These are phyloP conservation scores for Pleuronectes platessa DNA, from an alignment of 2,113 vertebrate species.

Conservation along the genomic window DNA sequence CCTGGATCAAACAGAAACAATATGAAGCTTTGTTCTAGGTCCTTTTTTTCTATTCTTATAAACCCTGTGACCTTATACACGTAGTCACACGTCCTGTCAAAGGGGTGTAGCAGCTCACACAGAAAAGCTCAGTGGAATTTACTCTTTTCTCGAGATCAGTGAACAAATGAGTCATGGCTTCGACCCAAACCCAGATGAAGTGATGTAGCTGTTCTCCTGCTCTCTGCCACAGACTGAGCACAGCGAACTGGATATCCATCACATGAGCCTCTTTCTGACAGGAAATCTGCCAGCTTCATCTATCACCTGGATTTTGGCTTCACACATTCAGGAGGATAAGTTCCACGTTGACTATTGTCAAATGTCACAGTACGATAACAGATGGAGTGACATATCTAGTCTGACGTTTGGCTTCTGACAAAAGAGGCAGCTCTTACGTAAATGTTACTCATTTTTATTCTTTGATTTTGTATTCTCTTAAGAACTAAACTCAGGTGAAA, in stretches of 20 bases:
- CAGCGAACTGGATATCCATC: neutral
- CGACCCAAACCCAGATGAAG: neutral
- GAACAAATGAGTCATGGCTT: neutral
- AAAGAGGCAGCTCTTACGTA: neutral
- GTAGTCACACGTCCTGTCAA: neutral
- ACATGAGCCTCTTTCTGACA: neutral
- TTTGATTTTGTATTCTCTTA: neutral
- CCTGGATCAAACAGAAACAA: too few relatives aligned
- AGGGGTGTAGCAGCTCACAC: neutral
- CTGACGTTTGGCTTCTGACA: too few relatives aligned
- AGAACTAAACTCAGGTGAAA: too few relatives aligned
- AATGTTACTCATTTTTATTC: neutral
- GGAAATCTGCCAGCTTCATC: neutral
- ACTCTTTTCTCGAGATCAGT: neutral
- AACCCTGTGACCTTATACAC: neutral
- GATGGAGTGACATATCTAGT: neutral
- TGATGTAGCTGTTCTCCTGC: neutral
- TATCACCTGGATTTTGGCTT: neutral
- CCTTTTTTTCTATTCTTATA: neutral
- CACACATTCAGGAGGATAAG: neutral
- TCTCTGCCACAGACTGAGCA: conserved; percentile 5
- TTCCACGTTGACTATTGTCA: neutral
- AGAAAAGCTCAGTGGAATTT: neutral
- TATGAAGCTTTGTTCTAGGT: too few relatives aligned
- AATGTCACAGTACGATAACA: neutral